Percentiles rank a stretch among this genome's conserved stretches.
phyloP scores from a whole-genome alignment of 1,140 invertebrate species.

The Samia ricini region DNA sequence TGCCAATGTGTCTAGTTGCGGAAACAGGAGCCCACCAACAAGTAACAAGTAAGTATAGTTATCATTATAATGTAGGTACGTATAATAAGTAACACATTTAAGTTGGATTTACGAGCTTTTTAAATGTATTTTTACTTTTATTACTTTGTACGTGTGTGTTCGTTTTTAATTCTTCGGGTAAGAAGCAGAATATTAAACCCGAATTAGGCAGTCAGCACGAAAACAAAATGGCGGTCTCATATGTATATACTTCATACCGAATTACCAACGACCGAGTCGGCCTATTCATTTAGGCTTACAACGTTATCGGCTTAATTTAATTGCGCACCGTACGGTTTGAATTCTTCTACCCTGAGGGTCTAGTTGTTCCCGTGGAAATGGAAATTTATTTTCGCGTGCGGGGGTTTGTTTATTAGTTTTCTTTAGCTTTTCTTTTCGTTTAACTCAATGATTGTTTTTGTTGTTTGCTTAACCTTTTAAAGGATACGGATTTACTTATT shows the following conservation, averaged over 20 bases:
- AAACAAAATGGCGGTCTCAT: constrained; percentile 3
- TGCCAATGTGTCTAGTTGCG: too few relatives aligned
- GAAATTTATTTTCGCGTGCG: neutral
- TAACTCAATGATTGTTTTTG: too few relatives aligned
- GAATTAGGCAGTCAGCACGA: neutral
- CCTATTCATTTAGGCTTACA: neutral
- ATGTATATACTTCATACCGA: neutral
- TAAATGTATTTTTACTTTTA: too few relatives aligned
- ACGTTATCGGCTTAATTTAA: constrained; percentile 14
- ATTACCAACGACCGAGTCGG: neutral
- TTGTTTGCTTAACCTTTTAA: too few relatives aligned
- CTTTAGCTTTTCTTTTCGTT: neutral
- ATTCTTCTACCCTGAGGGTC: neutral
- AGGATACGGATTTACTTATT: too few relatives aligned
- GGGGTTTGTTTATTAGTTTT: neutral
- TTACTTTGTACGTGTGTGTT: too few relatives aligned
- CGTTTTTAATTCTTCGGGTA: too few relatives aligned
- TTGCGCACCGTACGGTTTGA: constrained; percentile 7
- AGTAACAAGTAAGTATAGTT: too few relatives aligned
- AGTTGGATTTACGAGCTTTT: too few relatives aligned
- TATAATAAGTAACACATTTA: too few relatives aligned
- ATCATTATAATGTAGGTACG: too few relatives aligned
- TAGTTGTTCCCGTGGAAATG: constrained; percentile 7
- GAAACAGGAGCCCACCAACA: too few relatives aligned
- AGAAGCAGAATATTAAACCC: neutral